Percentiles rank a stretch among this genome's conserved stretches.
Conservation (phyloP, 2,113 vertebrate species). For the Polypterus senegalus region DNA sequence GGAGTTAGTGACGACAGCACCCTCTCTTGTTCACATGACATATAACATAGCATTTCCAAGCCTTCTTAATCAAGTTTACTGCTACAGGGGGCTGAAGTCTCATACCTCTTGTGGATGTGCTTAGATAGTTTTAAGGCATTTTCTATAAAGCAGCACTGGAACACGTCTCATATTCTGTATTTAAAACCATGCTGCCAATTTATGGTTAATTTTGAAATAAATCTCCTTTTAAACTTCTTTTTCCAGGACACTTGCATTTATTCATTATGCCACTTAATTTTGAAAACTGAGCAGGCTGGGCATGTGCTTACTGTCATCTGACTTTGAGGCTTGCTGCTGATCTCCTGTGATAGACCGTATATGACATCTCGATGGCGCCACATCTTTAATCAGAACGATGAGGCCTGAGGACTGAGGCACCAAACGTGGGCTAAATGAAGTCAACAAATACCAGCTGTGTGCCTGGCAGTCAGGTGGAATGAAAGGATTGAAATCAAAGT, state of each 20-base stretch:
- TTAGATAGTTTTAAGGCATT: too few relatives aligned
- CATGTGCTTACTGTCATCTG: slow-evolving; percentile 53
- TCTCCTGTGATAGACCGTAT: slow-evolving; percentile 55
- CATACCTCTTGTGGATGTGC: too few relatives aligned
- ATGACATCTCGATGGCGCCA: slow-evolving; percentile 40
- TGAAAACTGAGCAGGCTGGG: slow-evolving; percentile 10
- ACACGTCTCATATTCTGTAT: too few relatives aligned
- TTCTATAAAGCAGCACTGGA: too few relatives aligned
- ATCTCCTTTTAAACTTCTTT: too few relatives aligned
- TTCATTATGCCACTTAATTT: slow-evolving; percentile 14
- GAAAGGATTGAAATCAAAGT: slow-evolving; percentile 43
- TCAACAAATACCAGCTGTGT: slow-evolving; percentile 38
- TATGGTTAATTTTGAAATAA: too few relatives aligned
- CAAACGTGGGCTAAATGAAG: slow-evolving; percentile 20
- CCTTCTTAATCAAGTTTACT: too few relatives aligned
- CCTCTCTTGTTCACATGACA: too few relatives aligned
- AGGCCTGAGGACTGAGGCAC: slow-evolving; percentile 13
- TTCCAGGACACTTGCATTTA: slow-evolving; percentile 3
- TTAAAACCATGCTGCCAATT: too few relatives aligned
- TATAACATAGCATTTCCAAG: too few relatives aligned
- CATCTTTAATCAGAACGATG: slow-evolving; percentile 39
- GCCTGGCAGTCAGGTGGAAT: slow-evolving; percentile 50
- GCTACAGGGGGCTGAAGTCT: too few relatives aligned
- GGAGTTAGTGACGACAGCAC: too few relatives aligned
- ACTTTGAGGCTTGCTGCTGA: slow-evolving; percentile 52